A percentile compares a stretch with the other conserved stretches of the same genome.
phyloP scores from a whole-genome alignment of 2,888 invertebrate species.

The Phyto melanocephala region DNA sequence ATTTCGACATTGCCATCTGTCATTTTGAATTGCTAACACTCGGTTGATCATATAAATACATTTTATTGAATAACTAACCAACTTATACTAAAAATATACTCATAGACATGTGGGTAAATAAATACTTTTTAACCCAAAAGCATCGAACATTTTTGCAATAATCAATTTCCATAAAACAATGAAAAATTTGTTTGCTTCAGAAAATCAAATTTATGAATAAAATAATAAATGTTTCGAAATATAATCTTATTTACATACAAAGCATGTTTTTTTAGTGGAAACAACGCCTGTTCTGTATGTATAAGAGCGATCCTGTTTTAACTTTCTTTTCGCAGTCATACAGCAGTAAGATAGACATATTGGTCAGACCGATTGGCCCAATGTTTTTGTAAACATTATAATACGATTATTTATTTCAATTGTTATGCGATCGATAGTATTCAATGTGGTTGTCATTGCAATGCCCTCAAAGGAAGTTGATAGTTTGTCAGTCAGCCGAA shows the following conservation, averaged over 20 bases:
- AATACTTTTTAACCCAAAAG: slow-evolving; percentile 45
- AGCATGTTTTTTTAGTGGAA: slow-evolving; percentile 32
- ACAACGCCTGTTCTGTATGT: slow-evolving; percentile 41
- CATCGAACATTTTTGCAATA: slow-evolving; percentile 41
- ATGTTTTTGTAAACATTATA: too few species aligned
- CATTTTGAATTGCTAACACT: too few species aligned
- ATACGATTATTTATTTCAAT: too few species aligned
- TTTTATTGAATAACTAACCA: too few species aligned
- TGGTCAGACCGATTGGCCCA: neutral
- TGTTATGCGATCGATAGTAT: neutral
- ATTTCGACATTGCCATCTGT: too few species aligned
- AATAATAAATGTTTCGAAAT: slow-evolving; percentile 24
- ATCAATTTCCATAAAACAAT: slow-evolving; percentile 46
- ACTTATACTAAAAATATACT: neutral
- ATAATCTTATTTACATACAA: slow-evolving; percentile 56
- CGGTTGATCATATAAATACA: too few species aligned
- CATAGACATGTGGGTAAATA: neutral
- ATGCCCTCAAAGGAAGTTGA: slow-evolving; percentile 59
- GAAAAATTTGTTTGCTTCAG: slow-evolving; percentile 55
- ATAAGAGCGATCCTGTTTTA: slow-evolving; percentile 37
- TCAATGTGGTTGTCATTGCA: slow-evolving; percentile 59
- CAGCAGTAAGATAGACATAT: neutral
- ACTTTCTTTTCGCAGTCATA: slow-evolving; percentile 21
- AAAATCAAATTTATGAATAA: slow-evolving; percentile 30
- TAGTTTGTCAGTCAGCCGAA: slow-evolving; percentile 45